Conservation (phyloP, 2,113 vertebrate species). For the Chlorocebus sabaeus region DNA sequence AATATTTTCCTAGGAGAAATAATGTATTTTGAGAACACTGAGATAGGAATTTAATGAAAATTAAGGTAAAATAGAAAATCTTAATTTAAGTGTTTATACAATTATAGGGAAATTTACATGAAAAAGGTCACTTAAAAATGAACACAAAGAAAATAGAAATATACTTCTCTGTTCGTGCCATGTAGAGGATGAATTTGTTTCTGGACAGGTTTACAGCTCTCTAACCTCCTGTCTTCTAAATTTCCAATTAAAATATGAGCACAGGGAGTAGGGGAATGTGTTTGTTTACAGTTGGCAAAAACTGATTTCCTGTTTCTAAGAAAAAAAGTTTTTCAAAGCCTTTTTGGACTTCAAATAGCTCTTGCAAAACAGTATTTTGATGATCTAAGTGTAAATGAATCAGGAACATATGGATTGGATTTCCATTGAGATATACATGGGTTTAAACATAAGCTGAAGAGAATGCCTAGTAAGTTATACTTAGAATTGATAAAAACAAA, state of each 20-base stretch:
- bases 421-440: constrained; percentile 73
- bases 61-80: not conserved
- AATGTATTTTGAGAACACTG: not conserved
- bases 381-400: constrained; percentile 81
- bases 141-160: constrained; percentile 27
- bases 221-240: constrained; percentile 72
- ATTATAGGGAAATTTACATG: not conserved
- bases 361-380: constrained; percentile 81
- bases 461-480: constrained; percentile 67
- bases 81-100: not conserved
- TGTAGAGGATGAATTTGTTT: constrained; percentile 20
- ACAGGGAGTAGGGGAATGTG: constrained; percentile 67
- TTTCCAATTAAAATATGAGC: constrained; percentile 75
- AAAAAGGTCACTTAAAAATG: not conserved
- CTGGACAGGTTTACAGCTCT: constrained; percentile 65
- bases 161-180: not conserved
- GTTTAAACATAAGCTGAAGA: constrained; percentile 64
- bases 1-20: not conserved
- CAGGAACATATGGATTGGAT: constrained; percentile 79
- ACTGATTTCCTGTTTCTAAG: constrained; percentile 79
- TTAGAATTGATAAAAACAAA: constrained; percentile 69
- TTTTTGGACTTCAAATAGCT: constrained; percentile 80
- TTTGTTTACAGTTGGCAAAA: constrained; percentile 80
- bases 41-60: constrained; percentile 9
- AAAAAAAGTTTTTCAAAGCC: constrained; percentile 77